Base-by-base conservation (phyloP, 2,888 invertebrate species). In the Scaptomyza polygonia region DNA sequence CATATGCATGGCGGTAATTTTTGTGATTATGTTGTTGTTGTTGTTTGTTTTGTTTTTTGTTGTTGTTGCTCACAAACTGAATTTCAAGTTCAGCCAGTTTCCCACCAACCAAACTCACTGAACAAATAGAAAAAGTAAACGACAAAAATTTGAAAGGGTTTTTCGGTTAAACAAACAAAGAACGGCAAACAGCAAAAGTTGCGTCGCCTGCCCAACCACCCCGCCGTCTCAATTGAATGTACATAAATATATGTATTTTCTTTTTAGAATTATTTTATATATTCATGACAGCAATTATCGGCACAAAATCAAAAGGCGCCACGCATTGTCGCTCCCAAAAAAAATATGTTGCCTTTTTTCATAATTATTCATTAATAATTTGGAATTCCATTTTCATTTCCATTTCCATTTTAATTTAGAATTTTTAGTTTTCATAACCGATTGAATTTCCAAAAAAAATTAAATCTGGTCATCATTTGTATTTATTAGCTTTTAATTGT, bases 1-100 rank as follows among this genome's bases (percentile, higher is more conserved):
- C 81, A 84, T 85, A 86, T 85, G 84, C 84, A 86, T 81, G 86
- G 82, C 81, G 81, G 84, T 86, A 85, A 85, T 84, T 79, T 83
- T 74, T 79, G 73, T 86, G 77, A 84, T 79, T 79, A 75, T 84
- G 79, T 77, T 81, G 81, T 84, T 82, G 75, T 64, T 74, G 64
- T n/a, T 56, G 44, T 1, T 21, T 25, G 25, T 25, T 25, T n/a
- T n/a, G n/a, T n/a, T n/a, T n/a, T n/a, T n/a, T n/a, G n/a, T n/a
- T 77, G 65, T 52, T 72, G 76, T 16, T 61, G 55, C 54, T 51
- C 59, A 34, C 73, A 64, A 64, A 59, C 67, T 54, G 57, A 63
- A 76, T 76, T 85, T 84, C 83, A 85, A 85, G 85, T 85, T 85
- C 86, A 85, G 76, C 85, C 79, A 58, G 85, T 86, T 84, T 78